phyloP scores from a whole-genome alignment of 2,797 vertebrate species.

The Etheostoma perlongum region DNA sequence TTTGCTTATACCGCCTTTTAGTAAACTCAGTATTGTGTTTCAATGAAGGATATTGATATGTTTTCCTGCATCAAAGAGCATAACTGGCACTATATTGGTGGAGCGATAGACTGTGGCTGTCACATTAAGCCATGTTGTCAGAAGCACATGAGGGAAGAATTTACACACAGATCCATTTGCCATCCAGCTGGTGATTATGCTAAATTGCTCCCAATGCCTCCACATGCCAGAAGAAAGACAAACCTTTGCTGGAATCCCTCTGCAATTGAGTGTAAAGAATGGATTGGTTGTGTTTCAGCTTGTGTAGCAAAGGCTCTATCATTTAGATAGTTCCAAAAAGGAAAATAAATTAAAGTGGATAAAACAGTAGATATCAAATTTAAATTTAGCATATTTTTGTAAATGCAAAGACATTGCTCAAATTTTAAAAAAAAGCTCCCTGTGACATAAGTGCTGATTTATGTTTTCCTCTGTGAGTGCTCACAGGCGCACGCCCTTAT shows the following conservation, averaged over 20 bases:
- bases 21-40: slow-evolving; percentile 15
- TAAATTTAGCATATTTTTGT: slow-evolving; percentile 7
- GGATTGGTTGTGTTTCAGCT: slow-evolving; percentile 30
- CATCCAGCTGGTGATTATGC: slow-evolving; percentile 59
- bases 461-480: too few species aligned
- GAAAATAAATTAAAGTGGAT: slow-evolving; percentile 8
- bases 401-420: not conserved
- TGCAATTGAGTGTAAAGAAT: slow-evolving; percentile 20
- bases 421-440: not conserved
- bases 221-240: slow-evolving; percentile 43
- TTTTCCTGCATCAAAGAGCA: slow-evolving; percentile 23
- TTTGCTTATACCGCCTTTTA: slow-evolving; percentile 19
- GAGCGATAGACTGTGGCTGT: slow-evolving; percentile 40
- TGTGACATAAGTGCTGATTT: not conserved
- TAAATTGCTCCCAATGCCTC: slow-evolving; percentile 47
- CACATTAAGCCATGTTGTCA: slow-evolving; percentile 49
- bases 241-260: slow-evolving; percentile 39
- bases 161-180: slow-evolving; percentile 50
- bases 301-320: slow-evolving; percentile 10
- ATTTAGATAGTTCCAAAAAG: slow-evolving; percentile 31
- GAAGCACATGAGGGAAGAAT: slow-evolving; percentile 39
- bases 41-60: slow-evolving; percentile 11
- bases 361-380: slow-evolving; percentile 5
- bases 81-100: slow-evolving; percentile 8
- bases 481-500: too few species aligned